Percentiles rank a stretch among this genome's conserved stretches.
phyloP scores from a whole-genome alignment of 1,140 invertebrate genomes.

The Grapholita molesta region DNA sequence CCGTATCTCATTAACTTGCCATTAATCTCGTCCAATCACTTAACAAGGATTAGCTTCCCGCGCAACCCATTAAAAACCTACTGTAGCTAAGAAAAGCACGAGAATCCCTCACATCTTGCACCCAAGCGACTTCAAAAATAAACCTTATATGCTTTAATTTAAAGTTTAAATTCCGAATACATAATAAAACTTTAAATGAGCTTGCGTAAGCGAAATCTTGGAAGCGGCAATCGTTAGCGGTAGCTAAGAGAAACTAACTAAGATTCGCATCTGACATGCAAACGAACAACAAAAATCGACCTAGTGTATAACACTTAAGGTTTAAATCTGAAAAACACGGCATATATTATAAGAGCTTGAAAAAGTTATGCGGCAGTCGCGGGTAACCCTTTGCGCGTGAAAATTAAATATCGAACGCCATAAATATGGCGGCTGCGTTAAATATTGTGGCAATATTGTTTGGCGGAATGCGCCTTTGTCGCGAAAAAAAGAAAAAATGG shows the following conservation, averaged over 20 bases:
- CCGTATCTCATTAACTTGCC: background rate
- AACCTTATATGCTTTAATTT: background rate
- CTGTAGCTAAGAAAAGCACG: background rate
- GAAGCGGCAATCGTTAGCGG: slow-evolving; percentile 5
- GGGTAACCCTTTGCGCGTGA: slow-evolving; percentile 53
- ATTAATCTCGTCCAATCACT: slow-evolving; percentile 6
- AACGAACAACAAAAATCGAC: background rate
- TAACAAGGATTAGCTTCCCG: slow-evolving; percentile 11
- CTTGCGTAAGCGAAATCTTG: background rate
- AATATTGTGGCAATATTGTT: slow-evolving; percentile 37
- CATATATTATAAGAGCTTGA: slow-evolving; percentile 41
- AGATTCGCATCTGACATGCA: background rate
- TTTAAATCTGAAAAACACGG: background rate
- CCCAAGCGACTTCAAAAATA: background rate
- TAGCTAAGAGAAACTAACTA: background rate
- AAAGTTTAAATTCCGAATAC: background rate
- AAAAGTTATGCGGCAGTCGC: slow-evolving; percentile 42
- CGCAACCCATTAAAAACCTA: background rate
- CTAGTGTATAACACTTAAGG: background rate
- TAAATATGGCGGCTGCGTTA: slow-evolving; percentile 51
- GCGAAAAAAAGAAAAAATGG: slow-evolving; percentile 27
- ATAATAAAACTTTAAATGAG: background rate
- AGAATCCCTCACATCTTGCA: background rate
- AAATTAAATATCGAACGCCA: slow-evolving; percentile 48
- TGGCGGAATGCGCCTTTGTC: slow-evolving; percentile 34